phyloP scores from a whole-genome alignment of 2,797 vertebrate genomes.

The Onychomys torridus region DNA sequence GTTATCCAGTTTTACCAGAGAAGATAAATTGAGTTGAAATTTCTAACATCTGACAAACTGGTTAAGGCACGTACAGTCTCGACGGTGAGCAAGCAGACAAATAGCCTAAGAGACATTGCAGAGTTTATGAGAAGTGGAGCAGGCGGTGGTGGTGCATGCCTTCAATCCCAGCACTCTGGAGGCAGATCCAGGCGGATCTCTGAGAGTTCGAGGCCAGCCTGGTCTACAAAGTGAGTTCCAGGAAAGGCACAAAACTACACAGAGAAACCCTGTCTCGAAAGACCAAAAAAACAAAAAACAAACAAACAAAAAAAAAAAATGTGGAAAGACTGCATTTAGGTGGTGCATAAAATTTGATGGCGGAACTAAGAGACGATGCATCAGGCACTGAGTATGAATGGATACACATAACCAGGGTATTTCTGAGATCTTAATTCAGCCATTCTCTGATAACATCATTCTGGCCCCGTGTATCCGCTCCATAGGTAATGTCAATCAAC shows the following conservation, averaged over 20 bases:
- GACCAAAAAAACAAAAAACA: too few relatives aligned
- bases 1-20: background rate
- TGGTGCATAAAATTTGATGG: background rate
- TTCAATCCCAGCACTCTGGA: too few relatives aligned
- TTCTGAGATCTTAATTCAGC: background rate
- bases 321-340: background rate
- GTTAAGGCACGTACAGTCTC: background rate
- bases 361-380: background rate
- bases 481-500: background rate
- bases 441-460: background rate
- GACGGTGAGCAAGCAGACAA: background rate
- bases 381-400: background rate
- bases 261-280: too few relatives aligned
- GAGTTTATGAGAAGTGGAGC: background rate
- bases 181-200: too few relatives aligned
- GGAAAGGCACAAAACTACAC: too few relatives aligned
- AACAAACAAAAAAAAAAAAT: too few relatives aligned
- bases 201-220: too few relatives aligned
- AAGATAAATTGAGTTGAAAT: background rate
- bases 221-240: too few relatives aligned
- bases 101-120: background rate
- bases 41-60: accelerated
- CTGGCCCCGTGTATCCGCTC: background rate
- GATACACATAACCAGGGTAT: background rate
- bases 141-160: too few relatives aligned